phyloP scores from a whole-genome alignment of 1,140 invertebrate genomes.

The Nautilus pompilius region DNA sequence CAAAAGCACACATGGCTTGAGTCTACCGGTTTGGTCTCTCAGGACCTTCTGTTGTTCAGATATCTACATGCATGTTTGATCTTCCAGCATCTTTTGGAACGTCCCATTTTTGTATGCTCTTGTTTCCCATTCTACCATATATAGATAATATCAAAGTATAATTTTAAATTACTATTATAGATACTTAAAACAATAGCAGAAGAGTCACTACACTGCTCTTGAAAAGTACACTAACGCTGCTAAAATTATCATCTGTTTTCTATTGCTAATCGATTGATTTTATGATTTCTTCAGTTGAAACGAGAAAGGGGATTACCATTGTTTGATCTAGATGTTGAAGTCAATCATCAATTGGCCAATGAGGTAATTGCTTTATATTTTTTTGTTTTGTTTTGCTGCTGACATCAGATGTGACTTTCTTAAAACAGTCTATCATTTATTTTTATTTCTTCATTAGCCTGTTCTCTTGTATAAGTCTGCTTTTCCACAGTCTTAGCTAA shows the following conservation, averaged over 20 bases:
- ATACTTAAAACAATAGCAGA: no score
- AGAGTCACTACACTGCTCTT: no score
- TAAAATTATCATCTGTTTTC: background rate
- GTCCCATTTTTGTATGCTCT: background rate
- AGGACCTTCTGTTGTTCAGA: background rate
- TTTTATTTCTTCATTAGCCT: background rate
- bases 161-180: no score
- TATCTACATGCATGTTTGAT: background rate
- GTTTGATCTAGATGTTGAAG: slow-evolving; percentile 61
- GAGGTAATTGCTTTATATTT: no score
- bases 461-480: background rate
- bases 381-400: no score
- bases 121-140: background rate
- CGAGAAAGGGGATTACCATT: slow-evolving; percentile 60
- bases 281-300: slow-evolving; percentile 49
- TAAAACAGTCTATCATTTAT: background rate
- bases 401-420: background rate
- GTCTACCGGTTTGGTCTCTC: background rate
- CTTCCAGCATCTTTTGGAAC: no score
- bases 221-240: no score
- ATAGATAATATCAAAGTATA: background rate
- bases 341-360: no score
- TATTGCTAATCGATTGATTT: background rate
- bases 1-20: background rate
- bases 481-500: slow-evolving; percentile 5